Percentiles rank a stretch among this genome's conserved stretches.
Conservation (phyloP, 2,797 vertebrate genomes). For the Micrastur ruficollis region DNA sequence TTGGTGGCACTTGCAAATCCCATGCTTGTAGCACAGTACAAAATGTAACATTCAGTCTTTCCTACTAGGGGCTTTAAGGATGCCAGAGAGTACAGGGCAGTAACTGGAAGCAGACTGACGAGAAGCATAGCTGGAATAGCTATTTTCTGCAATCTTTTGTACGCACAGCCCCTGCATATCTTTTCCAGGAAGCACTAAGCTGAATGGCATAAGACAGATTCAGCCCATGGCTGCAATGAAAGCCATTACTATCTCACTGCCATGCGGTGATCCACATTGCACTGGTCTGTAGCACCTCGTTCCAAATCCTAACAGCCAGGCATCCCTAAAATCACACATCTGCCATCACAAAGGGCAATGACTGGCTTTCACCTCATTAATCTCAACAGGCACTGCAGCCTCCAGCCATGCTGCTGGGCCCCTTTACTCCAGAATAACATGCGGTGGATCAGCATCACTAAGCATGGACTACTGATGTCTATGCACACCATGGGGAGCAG, state of each 20-base stretch:
- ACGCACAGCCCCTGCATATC: background rate
- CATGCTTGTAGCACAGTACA: background rate
- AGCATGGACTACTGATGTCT: background rate
- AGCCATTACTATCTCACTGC: background rate
- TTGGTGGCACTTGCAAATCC: background rate
- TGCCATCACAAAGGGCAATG: background rate
- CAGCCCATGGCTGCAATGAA: background rate
- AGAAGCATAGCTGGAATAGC: background rate
- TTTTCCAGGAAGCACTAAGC: background rate
- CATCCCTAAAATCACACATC: background rate
- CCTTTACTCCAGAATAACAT: background rate
- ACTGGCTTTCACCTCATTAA: background rate
- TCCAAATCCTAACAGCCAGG: background rate
- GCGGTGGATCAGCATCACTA: background rate
- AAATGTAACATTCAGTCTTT: background rate
- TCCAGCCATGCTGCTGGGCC: background rate
- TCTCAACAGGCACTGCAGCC: background rate
- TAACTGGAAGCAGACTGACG: background rate
- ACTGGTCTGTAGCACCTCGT: rapidly evolving
- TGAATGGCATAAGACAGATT: background rate
- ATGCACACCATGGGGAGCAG: background rate
- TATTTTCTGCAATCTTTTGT: background rate
- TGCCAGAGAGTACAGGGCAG: background rate
- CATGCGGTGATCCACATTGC: background rate
- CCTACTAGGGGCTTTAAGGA: background rate